phyloP scores from a whole-genome alignment of 2,113 vertebrate genomes.

The Fulica atra region DNA sequence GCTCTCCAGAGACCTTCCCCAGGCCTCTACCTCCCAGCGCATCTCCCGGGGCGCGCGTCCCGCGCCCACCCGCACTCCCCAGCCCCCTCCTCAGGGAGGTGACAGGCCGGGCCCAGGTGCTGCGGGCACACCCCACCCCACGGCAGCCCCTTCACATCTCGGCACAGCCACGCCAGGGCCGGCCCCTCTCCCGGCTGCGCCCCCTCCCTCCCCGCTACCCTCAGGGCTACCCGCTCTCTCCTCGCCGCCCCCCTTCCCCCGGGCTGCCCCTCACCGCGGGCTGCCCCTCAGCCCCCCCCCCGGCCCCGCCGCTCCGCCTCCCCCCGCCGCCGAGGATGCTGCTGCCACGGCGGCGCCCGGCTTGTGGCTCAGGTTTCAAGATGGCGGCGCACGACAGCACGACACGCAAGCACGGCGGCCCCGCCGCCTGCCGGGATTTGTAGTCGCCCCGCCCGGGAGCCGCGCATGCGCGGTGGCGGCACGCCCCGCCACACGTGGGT shows the following conservation, averaged over 20 bases:
- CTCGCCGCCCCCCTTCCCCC: neutral
- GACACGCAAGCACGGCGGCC: accelerated
- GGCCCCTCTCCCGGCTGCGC: neutral
- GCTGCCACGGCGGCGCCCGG: neutral
- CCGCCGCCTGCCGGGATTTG: neutral
- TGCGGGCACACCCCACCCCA: neutral
- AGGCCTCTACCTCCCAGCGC: neutral
- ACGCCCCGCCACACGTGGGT: accelerated
- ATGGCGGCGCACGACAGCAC: constrained; percentile 41
- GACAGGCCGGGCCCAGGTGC: neutral
- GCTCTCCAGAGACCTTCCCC: neutral
- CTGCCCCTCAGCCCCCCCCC: neutral
- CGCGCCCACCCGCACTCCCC: neutral
- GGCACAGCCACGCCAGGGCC: neutral
- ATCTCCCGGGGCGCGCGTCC: neutral
- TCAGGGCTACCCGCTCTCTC: neutral
- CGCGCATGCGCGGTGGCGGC: neutral
- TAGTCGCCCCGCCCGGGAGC: neutral
- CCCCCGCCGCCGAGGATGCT: neutral
- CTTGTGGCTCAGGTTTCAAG: constrained; percentile 73
- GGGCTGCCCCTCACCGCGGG: neutral
- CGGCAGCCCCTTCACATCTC: neutral
- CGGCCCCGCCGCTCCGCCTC: neutral
- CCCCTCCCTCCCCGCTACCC: no score
- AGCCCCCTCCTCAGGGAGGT: no score